A percentile compares a stretch with the other conserved stretches of the same genome.
These are phyloP conservation scores for Diacarnus erythraeanus DNA, from an alignment of 37 sponge, comb jelly and placozoan species.

Conservation along the genomic window DNA sequence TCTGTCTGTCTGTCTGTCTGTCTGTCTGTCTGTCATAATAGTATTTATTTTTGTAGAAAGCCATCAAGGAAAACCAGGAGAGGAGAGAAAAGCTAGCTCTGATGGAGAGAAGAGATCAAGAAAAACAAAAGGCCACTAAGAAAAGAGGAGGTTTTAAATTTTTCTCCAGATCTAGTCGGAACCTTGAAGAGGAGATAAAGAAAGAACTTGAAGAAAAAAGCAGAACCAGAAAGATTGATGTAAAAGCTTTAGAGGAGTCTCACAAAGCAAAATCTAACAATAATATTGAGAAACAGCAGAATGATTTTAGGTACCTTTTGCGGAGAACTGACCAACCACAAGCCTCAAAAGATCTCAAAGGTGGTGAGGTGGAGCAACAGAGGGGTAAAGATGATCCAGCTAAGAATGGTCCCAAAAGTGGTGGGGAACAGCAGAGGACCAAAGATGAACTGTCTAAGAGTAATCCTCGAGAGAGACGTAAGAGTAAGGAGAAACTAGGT, in stretches of 20 bases:
- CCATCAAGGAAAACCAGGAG: slow-evolving; percentile 31
- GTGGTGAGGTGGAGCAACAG: neutral
- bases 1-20: neutral
- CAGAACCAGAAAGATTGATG: neutral
- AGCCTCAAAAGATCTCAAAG: neutral
- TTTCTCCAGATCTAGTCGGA: neutral
- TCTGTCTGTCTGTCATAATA: too few relatives aligned
- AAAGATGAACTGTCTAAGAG: too few relatives aligned
- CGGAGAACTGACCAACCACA: neutral
- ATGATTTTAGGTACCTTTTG: slow-evolving; percentile 15
- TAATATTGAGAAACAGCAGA: neutral
- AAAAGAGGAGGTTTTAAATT: neutral
- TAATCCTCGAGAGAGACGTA: too few relatives aligned
- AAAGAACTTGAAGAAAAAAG: slow-evolving; percentile 7
- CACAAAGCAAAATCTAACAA: neutral
- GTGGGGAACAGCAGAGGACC: too few relatives aligned
- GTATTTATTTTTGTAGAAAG: slow-evolving; percentile 3
- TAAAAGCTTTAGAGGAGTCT: neutral
- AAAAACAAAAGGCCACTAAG: slow-evolving; percentile 4
- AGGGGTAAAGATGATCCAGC: neutral
- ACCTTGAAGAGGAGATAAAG: slow-evolving; percentile 1
- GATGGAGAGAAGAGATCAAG: slow-evolving; percentile 6
- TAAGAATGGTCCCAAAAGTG: too few relatives aligned
- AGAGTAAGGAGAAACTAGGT: too few relatives aligned
- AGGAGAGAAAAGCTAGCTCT: slow-evolving; percentile 2